These are phyloP conservation scores for Macrotus californicus DNA, from an alignment of 2,113 vertebrate genomes.

Conservation along the genomic window DNA sequence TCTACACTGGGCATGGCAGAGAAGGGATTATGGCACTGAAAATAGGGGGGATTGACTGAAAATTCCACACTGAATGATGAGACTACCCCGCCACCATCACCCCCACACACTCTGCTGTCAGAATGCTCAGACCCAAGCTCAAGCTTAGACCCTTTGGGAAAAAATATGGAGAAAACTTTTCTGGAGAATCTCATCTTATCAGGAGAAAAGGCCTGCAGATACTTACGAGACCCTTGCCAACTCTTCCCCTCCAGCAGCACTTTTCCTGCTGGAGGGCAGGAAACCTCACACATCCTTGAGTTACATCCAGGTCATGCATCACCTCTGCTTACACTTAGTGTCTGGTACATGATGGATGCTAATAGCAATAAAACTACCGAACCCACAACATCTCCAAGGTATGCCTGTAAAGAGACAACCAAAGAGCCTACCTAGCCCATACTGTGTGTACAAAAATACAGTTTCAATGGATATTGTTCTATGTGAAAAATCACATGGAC, in stretches of 20 bases:
- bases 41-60: not conserved
- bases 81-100: not conserved
- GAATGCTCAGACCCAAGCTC: not conserved
- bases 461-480: not conserved
- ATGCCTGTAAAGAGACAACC: not conserved
- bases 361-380: no score
- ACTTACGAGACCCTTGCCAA: no score
- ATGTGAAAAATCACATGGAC: constrained; percentile 53
- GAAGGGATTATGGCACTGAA: not conserved
- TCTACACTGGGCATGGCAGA: not conserved
- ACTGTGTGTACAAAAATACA: not conserved
- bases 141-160: not conserved
- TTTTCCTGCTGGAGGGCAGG: constrained; percentile 24
- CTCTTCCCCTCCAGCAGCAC: constrained; percentile 63
- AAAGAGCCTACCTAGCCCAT: not conserved
- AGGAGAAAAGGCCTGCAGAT: not conserved
- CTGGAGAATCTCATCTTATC: not conserved
- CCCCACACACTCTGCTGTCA: not conserved
- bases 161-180: not conserved
- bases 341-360: not conserved
- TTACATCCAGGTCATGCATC: not conserved
- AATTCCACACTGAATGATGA: not conserved
- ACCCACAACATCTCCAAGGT: not conserved
- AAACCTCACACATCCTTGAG: not conserved
- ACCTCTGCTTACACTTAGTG: not conserved